Evolutionary conservation across 2,113 vertebrate genomes (phyloP).

Genomic region (Nothoprocta perdicaria): DNA sequence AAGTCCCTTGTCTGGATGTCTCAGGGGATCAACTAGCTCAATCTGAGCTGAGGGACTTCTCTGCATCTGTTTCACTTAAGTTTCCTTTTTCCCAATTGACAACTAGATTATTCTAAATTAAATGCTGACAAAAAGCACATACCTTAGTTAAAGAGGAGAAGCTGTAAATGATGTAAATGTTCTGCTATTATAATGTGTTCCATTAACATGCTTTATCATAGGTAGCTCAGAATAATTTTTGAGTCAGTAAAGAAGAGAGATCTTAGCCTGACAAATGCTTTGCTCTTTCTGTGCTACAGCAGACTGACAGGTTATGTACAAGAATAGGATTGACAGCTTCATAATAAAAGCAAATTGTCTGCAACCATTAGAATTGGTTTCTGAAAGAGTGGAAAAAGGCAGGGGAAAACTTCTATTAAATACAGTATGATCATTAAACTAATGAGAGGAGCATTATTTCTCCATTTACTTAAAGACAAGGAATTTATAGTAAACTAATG

Average conservation of each 20-base stretch:
- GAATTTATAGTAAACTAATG: constrained; percentile 52
- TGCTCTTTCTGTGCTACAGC: constrained; percentile 5
- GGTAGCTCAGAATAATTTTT: constrained; percentile 15
- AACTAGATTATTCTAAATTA: background rate
- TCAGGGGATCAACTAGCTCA: background rate
- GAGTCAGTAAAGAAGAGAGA: constrained; percentile 6
- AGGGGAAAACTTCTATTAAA: constrained; percentile 14
- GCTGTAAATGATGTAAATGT: background rate
- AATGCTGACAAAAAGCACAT: background rate
- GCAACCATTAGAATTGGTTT: constrained; percentile 31
- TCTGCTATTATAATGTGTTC: background rate
- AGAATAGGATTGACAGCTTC: constrained; percentile 29
- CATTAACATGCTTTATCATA: background rate
- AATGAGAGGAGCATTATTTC: constrained; percentile 62
- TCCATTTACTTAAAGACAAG: constrained; percentile 56
- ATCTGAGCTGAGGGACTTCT: background rate
- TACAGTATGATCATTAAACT: constrained; percentile 42
- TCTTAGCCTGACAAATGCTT: background rate
- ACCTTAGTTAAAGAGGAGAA: background rate
- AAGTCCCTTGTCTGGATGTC: background rate
- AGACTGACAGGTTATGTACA: constrained; percentile 13
- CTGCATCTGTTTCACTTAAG: background rate
- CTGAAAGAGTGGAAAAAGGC: constrained; percentile 6
- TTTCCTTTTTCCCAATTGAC: background rate
- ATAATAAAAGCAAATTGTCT: constrained; percentile 33